Percentiles rank a stretch among this genome's conserved stretches.
phyloP scores from a whole-genome alignment of 2,113 vertebrate genomes.

The Ginglymostoma cirratum region DNA sequence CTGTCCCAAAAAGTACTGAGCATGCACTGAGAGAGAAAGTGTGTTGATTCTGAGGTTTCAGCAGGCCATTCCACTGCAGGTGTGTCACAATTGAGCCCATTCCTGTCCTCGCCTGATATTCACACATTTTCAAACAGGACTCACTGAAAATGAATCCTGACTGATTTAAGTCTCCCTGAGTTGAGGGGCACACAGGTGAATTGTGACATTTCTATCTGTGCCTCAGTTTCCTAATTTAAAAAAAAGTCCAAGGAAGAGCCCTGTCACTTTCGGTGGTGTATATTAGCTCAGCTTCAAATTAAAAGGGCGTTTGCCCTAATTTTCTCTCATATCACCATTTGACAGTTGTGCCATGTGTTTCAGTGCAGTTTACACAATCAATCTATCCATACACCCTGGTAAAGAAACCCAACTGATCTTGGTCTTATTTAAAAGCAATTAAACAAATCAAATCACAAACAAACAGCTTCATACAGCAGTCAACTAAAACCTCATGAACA shows the following conservation, averaged over 20 bases:
- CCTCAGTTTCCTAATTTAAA: neutral
- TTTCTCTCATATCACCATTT: neutral
- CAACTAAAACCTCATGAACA: neutral
- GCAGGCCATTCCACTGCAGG: no score
- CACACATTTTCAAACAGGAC: no score
- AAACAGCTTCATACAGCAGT: neutral
- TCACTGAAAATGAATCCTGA: no score
- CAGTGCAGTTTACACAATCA: neutral
- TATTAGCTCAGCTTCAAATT: neutral
- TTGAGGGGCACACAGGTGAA: neutral
- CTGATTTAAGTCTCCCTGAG: no score
- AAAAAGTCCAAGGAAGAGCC: neutral
- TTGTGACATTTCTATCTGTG: neutral
- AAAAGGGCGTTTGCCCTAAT: neutral
- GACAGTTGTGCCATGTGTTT: neutral
- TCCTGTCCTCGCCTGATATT: no score
- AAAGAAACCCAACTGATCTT: neutral
- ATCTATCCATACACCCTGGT: neutral
- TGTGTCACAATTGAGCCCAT: no score
- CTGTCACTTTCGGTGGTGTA: neutral
- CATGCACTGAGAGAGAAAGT: neutral
- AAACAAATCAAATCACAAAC: neutral
- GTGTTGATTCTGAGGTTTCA: no score
- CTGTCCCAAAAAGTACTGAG: neutral
- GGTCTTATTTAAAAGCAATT: neutral